phyloP scores from a whole-genome alignment of 2,113 vertebrate genomes.

The Cyanoramphus novaezelandiae region DNA sequence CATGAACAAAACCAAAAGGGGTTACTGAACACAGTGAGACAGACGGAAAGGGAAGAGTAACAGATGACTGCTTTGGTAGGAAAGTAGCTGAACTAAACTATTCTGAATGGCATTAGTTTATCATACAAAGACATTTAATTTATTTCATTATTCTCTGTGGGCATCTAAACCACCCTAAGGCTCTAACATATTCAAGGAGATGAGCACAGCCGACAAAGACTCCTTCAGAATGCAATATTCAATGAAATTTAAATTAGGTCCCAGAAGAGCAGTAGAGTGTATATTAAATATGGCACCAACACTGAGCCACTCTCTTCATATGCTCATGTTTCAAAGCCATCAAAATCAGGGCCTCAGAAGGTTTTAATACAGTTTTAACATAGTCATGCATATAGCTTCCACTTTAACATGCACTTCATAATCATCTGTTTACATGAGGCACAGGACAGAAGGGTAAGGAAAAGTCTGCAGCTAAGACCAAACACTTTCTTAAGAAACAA shows the following conservation, averaged over 20 bases:
- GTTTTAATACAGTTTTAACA: slow-evolving; percentile 28
- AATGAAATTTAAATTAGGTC: slow-evolving; percentile 63
- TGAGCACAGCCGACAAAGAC: background rate
- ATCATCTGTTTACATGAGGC: background rate
- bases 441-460: background rate
- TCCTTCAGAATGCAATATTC: slow-evolving; percentile 35
- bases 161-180: background rate
- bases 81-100: background rate
- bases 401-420: background rate
- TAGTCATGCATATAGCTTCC: background rate
- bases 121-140: slow-evolving; percentile 37
- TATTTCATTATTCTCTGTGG: slow-evolving; percentile 28
- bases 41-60: background rate
- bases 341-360: background rate
- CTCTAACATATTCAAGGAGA: slow-evolving; percentile 2
- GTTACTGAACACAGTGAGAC: background rate
- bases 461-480: background rate
- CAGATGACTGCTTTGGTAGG: background rate
- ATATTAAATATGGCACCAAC: slow-evolving; percentile 21
- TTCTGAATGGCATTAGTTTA: background rate
- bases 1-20: background rate
- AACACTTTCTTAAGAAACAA: background rate
- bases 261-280: slow-evolving; percentile 32
- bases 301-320: background rate
- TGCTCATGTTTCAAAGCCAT: background rate